Percentiles rank a stretch among this genome's conserved stretches.
These are phyloP conservation scores for Cyphomyrus plagiostoma DNA, from an alignment of 2,113 vertebrate genomes.

Conservation along the genomic window DNA sequence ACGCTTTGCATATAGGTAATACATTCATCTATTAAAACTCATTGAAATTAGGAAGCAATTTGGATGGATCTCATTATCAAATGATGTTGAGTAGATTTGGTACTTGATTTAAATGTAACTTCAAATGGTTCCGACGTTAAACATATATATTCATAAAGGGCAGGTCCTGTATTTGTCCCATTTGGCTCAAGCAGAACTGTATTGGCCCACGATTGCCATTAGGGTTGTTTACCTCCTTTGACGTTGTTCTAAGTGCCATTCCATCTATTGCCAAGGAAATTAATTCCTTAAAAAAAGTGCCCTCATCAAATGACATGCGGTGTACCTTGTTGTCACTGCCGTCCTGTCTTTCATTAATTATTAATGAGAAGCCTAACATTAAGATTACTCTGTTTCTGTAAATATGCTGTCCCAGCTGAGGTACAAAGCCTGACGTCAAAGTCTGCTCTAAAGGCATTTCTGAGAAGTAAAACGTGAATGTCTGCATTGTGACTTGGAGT, in stretches of 20 bases:
- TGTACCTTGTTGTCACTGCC: background rate
- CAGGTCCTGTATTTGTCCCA: background rate
- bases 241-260: background rate
- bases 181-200: background rate
- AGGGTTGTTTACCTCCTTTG: background rate
- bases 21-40: background rate
- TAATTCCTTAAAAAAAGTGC: background rate
- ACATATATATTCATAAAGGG: background rate
- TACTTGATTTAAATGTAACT: background rate
- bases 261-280: background rate
- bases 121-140: background rate
- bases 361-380: slow-evolving; percentile 1
- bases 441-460: background rate
- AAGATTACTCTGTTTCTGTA: background rate
- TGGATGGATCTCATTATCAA: background rate
- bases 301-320: background rate
- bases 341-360: background rate
- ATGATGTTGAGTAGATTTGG: background rate
- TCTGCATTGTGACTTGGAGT: background rate
- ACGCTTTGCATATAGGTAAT: background rate
- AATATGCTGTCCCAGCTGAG: background rate
- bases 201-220: background rate
- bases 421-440: background rate
- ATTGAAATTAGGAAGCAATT: background rate
- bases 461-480: background rate